Evolutionary conservation across 2,888 invertebrate genomes (phyloP).

Genomic region (Lasius platythorax): DNA sequence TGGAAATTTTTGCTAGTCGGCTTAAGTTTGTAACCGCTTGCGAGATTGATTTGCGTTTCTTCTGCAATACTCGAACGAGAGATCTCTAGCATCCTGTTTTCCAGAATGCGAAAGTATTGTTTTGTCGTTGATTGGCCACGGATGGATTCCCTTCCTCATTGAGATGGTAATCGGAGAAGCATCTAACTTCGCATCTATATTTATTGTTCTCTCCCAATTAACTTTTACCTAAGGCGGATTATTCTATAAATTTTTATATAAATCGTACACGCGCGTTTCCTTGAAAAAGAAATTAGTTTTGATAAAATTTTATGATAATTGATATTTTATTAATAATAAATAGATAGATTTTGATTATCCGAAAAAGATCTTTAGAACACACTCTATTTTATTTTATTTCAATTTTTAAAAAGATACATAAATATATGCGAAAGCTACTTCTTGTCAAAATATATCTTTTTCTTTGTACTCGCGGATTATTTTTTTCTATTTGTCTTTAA

Average conservation of each 20-base stretch:
- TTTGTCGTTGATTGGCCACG: conserved; percentile 57
- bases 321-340: conserved; percentile 4
- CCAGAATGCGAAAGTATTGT: conserved; percentile 59
- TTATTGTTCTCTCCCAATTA: background rate
- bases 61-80: conserved; percentile 25
- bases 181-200: background rate
- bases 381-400: background rate
- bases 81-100: conserved; percentile 49
- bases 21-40: background rate
- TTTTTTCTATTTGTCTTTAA: background rate
- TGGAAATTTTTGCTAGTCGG: background rate
- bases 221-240: conserved; percentile 4
- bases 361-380: background rate
- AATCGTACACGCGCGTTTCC: background rate
- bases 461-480: background rate
- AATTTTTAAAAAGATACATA: background rate
- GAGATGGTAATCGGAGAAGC: background rate
- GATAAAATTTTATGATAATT: background rate
- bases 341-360: background rate
- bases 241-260: background rate
- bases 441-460: background rate
- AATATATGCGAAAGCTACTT: background rate
- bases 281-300: background rate
- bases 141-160: conserved; percentile 50
- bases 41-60: conserved; percentile 30